A percentile compares a stretch with the other conserved stretches of the same genome.
Evolutionary conservation across 2,113 vertebrate genomes (phyloP).

Genomic region (Coracopsis vasa): DNA sequence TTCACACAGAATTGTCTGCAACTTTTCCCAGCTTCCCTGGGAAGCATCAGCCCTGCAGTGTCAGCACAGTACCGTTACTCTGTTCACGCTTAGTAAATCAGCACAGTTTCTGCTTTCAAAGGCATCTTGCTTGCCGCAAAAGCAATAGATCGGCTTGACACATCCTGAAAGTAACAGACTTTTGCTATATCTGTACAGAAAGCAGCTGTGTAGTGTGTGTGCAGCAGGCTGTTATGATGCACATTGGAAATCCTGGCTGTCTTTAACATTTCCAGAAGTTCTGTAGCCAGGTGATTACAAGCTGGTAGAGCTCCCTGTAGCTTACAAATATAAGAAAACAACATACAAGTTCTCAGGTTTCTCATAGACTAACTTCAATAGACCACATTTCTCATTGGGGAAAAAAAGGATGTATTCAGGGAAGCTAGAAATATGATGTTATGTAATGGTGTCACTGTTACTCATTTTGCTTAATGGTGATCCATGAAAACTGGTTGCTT

Average conservation of each 20-base stretch:
- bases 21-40: neutral
- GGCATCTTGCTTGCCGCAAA: neutral
- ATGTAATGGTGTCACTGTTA: neutral
- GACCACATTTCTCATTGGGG: neutral
- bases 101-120: neutral
- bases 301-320: neutral
- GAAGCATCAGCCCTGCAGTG: neutral
- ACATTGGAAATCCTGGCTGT: neutral
- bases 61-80: neutral
- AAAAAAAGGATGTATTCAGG: neutral
- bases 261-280: neutral
- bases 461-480: neutral
- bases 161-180: neutral
- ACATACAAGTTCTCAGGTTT: neutral
- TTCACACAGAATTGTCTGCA: neutral
- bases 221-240: neutral
- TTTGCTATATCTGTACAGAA: neutral
- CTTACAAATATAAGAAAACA: neutral
- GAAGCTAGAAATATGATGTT: neutral
- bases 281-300: neutral
- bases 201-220: neutral
- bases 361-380: neutral
- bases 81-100: neutral
- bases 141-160: neutral
- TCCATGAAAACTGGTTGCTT: neutral